Conservation (phyloP, 2,113 vertebrate species). For the Nothobranchius kuhntae region DNA sequence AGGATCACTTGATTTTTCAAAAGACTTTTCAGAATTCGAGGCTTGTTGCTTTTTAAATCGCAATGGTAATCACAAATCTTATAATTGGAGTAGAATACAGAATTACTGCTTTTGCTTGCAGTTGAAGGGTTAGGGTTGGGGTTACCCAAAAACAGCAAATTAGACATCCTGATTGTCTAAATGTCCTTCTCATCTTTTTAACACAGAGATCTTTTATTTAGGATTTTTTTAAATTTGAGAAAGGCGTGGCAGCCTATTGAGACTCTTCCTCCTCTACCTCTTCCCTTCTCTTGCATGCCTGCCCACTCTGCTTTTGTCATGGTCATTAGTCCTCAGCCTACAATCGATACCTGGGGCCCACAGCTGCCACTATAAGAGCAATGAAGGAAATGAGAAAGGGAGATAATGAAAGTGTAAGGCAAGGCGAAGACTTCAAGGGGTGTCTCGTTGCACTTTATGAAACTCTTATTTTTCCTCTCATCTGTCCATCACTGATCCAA, state of each 20-base stretch:
- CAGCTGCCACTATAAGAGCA: constrained; percentile 29
- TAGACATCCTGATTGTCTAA: not conserved
- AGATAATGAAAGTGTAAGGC: constrained; percentile 32
- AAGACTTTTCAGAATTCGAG: too few relatives aligned
- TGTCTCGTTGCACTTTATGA: constrained; percentile 27
- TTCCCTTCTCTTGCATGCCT: constrained; percentile 29
- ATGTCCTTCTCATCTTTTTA: not conserved
- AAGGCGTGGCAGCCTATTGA: not conserved
- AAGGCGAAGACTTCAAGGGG: not conserved
- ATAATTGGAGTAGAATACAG: not conserved
- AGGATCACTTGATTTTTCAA: too few relatives aligned
- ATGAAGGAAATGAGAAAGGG: constrained; percentile 31
- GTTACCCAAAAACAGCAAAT: not conserved
- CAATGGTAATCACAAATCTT: not conserved
- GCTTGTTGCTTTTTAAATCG: not conserved
- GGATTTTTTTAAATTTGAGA: not conserved
- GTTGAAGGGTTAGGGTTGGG: not conserved
- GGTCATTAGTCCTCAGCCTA: constrained; percentile 47
- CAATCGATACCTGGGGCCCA: constrained; percentile 48
- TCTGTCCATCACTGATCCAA: constrained; percentile 13
- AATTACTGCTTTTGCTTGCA: not conserved
- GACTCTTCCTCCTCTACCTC: constrained; percentile 15
- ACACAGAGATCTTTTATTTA: not conserved
- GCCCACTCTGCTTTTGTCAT: constrained; percentile 40
- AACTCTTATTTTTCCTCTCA: constrained; percentile 15